Evolutionary conservation across 2,797 vertebrate genomes (phyloP), one percentile per base, ranked within the genome.

Genomic region (Poeciliopsis turneri): DNA sequence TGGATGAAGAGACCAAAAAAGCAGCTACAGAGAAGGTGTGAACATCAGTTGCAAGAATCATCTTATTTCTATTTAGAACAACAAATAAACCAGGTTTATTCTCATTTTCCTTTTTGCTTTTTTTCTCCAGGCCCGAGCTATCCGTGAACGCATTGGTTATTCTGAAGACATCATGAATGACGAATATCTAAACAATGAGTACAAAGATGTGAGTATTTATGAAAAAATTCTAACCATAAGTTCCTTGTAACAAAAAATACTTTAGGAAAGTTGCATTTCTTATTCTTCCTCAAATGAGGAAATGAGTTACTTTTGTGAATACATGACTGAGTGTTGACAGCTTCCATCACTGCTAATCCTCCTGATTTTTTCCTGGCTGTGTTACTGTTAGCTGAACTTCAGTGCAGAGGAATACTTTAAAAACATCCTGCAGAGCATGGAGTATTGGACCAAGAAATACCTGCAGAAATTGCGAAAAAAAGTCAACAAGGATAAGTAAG

Each of bases 401-500:
- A 96, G 89, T 85, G 94, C 96, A 92, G 96, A 97, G 69, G 95
- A 98, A 93, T 98, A 98, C 91, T 99, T 99, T 89, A 97, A 97
- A 94, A 99, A 99, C 92, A 97, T 97, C 86, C 95, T 98, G 84
- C 94, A 96, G 89, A 98, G 97, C 90, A 85, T 97, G 92, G 93
- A 96, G 85, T 96, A 96, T 89, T 84, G 88, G 80, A 97, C 98
- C 94, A 97, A 96, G 91, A 98, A 97, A 93, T 95, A 96, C 39
- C 92, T 98, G 87, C 97, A 97, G 95, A 98, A 97, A 90, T 96
- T 99, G 68, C 93, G 96, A 92, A 93, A 97, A 89, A 97, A 97
- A 90, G 98, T 98, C 92, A 97, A 99, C 95, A 99, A 98, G 94
- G 96, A 99, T 41, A 97, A 97, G 98, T 99, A 96, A 89, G 97